Base-by-base conservation (phyloP, 1,140 invertebrate genomes). In the Neodiprion fabricii region DNA sequence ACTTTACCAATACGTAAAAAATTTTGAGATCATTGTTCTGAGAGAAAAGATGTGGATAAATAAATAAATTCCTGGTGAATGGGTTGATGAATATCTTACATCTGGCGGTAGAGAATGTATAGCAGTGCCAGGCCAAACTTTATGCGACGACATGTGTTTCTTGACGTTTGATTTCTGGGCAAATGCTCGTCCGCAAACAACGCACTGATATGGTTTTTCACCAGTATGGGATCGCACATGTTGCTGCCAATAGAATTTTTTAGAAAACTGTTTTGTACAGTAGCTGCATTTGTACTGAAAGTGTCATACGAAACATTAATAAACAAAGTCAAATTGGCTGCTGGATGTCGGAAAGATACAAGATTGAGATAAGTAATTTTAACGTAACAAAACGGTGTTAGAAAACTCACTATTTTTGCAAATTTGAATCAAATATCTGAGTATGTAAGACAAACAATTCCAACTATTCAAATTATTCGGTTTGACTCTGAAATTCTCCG, bases 101-200 rank as follows among this genome's bases (percentile, higher is more conserved):
- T 87, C 86, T 11, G 86, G 85, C 21, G 86, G 86, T 73, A 87
- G 72, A 10, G 86, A 87, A 78, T 88, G 86, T 79, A 87, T 87
- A 1, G 85, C 85, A 50, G 85, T 86, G 72, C 86, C 86, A 17
- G 86, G 86, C 87, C 85, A 86, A 47, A 90, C 92, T 80, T 93
- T 94, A 81, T 94, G 93, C 69, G 92, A 92, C 12, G 91, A 89
- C 82, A 93, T 90, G 77, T 94, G 93, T 83, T 93, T 93, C 77
- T 92, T 91, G 5, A 94, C 89, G 81, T 94, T 92, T 78, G 92
- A 93, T 78, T 93, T 93, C 80, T 93, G 89, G 72, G 89, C 86
- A 76, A 89, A 90, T 48, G 88, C 91, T 75, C 92, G 89, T 21
- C 91, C 91, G 83, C 92, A 93, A 47, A 91, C 87, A 70, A 92